These are phyloP conservation scores for Plumapathes pennacea DNA, from an alignment of 92 coral and sea anemone species.

Conservation along the genomic window DNA sequence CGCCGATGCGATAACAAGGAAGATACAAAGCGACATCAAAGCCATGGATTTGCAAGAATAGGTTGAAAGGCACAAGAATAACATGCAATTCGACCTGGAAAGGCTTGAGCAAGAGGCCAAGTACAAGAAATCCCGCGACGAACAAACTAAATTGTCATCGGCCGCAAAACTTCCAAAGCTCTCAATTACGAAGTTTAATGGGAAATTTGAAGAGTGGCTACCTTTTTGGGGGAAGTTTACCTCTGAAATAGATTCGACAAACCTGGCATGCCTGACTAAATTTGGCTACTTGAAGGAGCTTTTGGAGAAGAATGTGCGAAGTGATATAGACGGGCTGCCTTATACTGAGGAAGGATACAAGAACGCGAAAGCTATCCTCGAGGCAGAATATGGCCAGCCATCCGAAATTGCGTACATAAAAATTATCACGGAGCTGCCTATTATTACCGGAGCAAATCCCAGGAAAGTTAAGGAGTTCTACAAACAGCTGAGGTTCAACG, in stretches of 20 bases:
- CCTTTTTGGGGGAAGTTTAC: slow-evolving; percentile 48
- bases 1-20: slow-evolving; percentile 11
- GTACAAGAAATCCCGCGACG: slow-evolving; percentile 29
- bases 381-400: slow-evolving; percentile 50
- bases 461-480: slow-evolving; percentile 48
- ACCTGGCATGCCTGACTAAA: slow-evolving; percentile 46
- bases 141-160: slow-evolving; percentile 2
- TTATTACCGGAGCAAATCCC: slow-evolving; percentile 35
- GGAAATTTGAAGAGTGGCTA: slow-evolving; percentile 17
- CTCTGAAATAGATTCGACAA: slow-evolving; percentile 44
- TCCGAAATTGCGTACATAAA: slow-evolving; percentile 44
- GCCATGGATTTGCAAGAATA: neutral
- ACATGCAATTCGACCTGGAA: slow-evolving; percentile 12
- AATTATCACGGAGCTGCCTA: slow-evolving; percentile 56
- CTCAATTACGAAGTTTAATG: slow-evolving; percentile 43
- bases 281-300: slow-evolving; percentile 57
- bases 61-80: too few species aligned
- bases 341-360: slow-evolving; percentile 56
- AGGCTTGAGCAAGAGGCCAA: slow-evolving; percentile 44
- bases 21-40: slow-evolving; percentile 9
- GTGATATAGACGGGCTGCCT: slow-evolving; percentile 54
- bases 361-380: slow-evolving; percentile 50
- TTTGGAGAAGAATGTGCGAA: slow-evolving; percentile 29
- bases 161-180: slow-evolving; percentile 62
- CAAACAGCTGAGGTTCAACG: slow-evolving; percentile 40